These are phyloP conservation scores for Artibeus jamaicensis DNA, from an alignment of 2,797 vertebrate genomes.

Conservation along the genomic window DNA sequence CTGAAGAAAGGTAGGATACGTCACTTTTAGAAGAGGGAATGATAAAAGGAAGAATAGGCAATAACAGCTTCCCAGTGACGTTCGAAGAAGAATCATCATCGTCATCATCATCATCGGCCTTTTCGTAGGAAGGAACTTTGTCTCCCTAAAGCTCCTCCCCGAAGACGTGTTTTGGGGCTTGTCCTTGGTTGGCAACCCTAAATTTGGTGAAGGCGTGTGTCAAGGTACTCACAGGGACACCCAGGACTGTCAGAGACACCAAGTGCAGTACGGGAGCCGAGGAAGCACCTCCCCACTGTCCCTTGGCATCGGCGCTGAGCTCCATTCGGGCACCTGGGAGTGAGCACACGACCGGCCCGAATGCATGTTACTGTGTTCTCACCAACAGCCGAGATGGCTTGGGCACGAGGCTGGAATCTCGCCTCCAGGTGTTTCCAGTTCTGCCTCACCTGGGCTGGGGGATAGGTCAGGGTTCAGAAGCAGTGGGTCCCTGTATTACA, in stretches of 20 bases:
- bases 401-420: background rate
- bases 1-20: background rate
- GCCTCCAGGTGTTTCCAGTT: constrained; percentile 5
- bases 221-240: background rate
- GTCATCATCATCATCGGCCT: too few species aligned
- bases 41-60: background rate
- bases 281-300: rapidly evolving
- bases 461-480: background rate
- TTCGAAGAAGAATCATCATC: background rate
- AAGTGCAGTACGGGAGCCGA: rapidly evolving
- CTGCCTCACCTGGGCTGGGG: background rate
- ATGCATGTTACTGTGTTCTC: background rate
- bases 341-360: rapidly evolving
- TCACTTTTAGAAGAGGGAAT: background rate
- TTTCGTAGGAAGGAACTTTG: background rate
- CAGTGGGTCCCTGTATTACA: background rate
- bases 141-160: background rate
- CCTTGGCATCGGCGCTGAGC: background rate
- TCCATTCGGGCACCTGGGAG: background rate
- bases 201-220: background rate
- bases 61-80: background rate
- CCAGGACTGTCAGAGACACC: background rate
- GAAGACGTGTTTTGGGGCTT: background rate
- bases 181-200: background rate
- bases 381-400: background rate